A percentile compares a stretch with the other conserved stretches of the same genome.
Conservation (phyloP, 2,113 vertebrate genomes). For the Hyla sarda region DNA sequence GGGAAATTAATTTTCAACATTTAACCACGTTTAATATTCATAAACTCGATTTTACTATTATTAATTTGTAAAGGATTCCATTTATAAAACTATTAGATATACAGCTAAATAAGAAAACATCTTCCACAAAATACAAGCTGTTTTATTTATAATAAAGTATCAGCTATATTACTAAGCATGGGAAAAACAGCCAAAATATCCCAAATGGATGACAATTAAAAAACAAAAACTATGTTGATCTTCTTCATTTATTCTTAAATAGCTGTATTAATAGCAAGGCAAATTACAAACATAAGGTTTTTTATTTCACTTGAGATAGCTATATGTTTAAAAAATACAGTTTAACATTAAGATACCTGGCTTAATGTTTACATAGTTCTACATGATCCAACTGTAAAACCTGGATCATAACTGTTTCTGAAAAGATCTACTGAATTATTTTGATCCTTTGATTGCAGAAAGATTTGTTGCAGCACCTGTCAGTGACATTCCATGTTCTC, state of each 20-base stretch:
- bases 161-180: too few relatives aligned
- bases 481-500: background rate
- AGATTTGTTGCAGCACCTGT: constrained; percentile 32
- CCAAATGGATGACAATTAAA: too few relatives aligned
- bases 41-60: background rate
- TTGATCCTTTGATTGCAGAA: constrained; percentile 37
- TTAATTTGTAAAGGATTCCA: background rate
- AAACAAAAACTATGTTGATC: too few relatives aligned
- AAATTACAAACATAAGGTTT: background rate
- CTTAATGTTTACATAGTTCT: constrained; percentile 7
- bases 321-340: background rate
- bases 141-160: background rate
- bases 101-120: background rate
- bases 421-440: constrained; percentile 1
- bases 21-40: constrained; percentile 54
- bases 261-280: too few relatives aligned
- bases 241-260: too few relatives aligned
- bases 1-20: constrained; percentile 50
- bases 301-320: background rate
- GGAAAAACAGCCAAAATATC: too few relatives aligned
- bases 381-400: constrained; percentile 22
- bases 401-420: background rate
- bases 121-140: background rate
- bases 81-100: background rate
- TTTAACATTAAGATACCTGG: background rate